These are phyloP conservation scores for Electrophaes corylata DNA, from an alignment of 2,888 invertebrate genomes.

Conservation along the genomic window DNA sequence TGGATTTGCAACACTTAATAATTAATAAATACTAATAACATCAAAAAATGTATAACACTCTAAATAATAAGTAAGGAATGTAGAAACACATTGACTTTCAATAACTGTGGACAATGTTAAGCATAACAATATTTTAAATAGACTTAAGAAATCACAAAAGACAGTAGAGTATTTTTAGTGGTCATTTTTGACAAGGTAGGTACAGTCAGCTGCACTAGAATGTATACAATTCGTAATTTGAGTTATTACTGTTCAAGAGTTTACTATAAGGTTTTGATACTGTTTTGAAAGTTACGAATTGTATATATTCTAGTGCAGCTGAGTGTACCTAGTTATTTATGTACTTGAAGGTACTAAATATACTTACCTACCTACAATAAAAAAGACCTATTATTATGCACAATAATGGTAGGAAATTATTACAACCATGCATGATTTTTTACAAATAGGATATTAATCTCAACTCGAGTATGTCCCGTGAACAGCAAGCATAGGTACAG, in stretches of 20 bases:
- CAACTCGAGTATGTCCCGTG: not conserved
- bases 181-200: constrained; percentile 1
- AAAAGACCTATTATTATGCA: too few relatives aligned
- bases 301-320: too few relatives aligned
- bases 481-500: not conserved
- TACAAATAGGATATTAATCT: not conserved
- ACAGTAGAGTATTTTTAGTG: not conserved
- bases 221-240: too few relatives aligned
- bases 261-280: too few relatives aligned
- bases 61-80: constrained; percentile 18
- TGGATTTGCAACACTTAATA: not conserved
- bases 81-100: constrained; percentile 31
- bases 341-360: not conserved
- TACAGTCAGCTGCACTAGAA: too few relatives aligned
- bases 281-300: too few relatives aligned
- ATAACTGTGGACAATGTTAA: constrained; percentile 15
- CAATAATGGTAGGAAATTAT: too few relatives aligned
- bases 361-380: too few relatives aligned
- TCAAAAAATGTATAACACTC: constrained; percentile 4
- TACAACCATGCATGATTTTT: not conserved
- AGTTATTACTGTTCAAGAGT: too few relatives aligned
- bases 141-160: not conserved
- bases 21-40: constrained; percentile 4
- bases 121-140: constrained; percentile 3
- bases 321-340: too few relatives aligned